Percentiles rank a stretch among this genome's conserved stretches.
Conservation (phyloP, 2,888 invertebrate species). For the Phasia obesa region DNA sequence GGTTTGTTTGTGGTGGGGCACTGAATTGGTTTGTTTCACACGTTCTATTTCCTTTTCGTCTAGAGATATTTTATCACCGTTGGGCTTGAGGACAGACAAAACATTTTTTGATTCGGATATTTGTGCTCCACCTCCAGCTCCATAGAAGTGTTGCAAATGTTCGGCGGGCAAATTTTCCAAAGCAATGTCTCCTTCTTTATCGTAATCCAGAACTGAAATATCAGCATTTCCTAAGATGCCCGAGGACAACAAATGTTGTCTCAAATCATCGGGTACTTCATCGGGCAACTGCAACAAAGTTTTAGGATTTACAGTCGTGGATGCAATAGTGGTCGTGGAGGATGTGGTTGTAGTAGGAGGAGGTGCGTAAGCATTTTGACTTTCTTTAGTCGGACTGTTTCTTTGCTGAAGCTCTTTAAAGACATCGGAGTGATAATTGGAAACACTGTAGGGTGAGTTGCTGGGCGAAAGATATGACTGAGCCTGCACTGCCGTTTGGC, state of each 20-base stretch:
- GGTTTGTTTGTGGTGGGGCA: slow-evolving; percentile 85
- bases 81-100: slow-evolving; percentile 86
- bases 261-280: slow-evolving; percentile 93
- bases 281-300: slow-evolving; percentile 87
- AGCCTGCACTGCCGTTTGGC: slow-evolving; percentile 48
- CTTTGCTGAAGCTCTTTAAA: slow-evolving; percentile 80
- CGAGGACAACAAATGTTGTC: slow-evolving; percentile 91
- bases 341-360: slow-evolving; percentile 1
- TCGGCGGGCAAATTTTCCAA: slow-evolving; percentile 92
- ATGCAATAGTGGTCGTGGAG: slow-evolving; percentile 52
- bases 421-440: slow-evolving; percentile 81
- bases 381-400: slow-evolving; percentile 26
- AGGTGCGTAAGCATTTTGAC: slow-evolving; percentile 39
- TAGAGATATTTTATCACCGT: slow-evolving; percentile 84
- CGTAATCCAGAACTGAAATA: slow-evolving; percentile 93
- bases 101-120: slow-evolving; percentile 88
- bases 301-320: slow-evolving; percentile 72
- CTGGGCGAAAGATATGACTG: background rate
- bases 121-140: slow-evolving; percentile 90
- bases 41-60: slow-evolving; percentile 84
- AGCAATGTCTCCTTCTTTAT: slow-evolving; percentile 93
- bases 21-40: slow-evolving; percentile 77
- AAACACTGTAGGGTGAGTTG: slow-evolving; percentile 79
- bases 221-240: slow-evolving; percentile 94
- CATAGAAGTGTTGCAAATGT: slow-evolving; percentile 92